Evolutionary conservation across 2,797 vertebrate genomes (phyloP).

Genomic region (Ctenosaura bakeri): DNA sequence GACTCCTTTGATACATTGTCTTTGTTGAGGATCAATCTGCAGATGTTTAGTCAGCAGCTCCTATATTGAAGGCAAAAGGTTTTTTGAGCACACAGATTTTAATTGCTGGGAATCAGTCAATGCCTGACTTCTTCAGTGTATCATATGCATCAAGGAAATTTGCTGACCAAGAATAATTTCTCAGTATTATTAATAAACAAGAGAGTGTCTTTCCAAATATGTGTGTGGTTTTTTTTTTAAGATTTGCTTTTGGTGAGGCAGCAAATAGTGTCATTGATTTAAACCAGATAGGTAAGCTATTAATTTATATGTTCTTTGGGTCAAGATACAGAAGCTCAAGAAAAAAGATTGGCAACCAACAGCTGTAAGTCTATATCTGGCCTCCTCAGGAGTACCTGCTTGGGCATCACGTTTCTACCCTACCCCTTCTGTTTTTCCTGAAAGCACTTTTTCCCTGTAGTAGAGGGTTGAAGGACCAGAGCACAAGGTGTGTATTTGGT

Average conservation of each 20-base stretch:
- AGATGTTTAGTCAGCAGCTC: conserved; percentile 34
- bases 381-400: not conserved
- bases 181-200: conserved; percentile 62
- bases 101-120: conserved; percentile 61
- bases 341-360: not conserved
- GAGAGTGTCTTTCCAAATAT: conserved; percentile 55
- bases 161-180: conserved; percentile 70
- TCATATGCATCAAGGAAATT: conserved; percentile 56
- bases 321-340: not conserved
- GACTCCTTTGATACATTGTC: accelerated
- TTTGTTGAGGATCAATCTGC: not conserved
- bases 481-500: not conserved
- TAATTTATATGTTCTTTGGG: conserved; percentile 33
- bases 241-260: conserved; percentile 33
- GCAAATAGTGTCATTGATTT: conserved; percentile 25
- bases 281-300: conserved; percentile 31
- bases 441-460: not conserved
- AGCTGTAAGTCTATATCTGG: not conserved
- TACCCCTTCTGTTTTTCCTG: not conserved
- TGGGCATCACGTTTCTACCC: not conserved
- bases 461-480: too few relatives aligned
- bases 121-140: conserved; percentile 50
- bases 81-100: conserved; percentile 41
- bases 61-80: conserved; percentile 17
- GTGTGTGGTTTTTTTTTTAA: conserved; percentile 34